Base-by-base conservation (phyloP, 37 sponge, comb jelly and placozoan genomes). In the Haliclona indistincta region DNA sequence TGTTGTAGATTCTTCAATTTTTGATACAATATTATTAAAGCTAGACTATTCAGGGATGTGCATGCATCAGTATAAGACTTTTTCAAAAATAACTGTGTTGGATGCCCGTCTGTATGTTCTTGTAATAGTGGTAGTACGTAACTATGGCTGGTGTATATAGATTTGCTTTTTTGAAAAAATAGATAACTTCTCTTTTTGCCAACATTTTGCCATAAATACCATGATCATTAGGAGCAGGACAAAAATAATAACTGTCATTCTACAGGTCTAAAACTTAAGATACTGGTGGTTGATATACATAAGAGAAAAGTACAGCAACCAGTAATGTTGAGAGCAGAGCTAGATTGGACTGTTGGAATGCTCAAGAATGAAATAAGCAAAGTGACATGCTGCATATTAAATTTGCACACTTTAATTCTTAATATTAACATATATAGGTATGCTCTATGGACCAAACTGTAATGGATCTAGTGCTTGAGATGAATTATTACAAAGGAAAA, bases 201-300 rank as follows among this genome's bases (percentile, higher is more conserved):
- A n/a, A n/a, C n/a, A n/a, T n/a, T n/a, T n/a, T n/a, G n/a, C n/a
- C n/a, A n/a, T n/a, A n/a, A n/a, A n/a, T n/a, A n/a, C n/a, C n/a
- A n/a, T n/a, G n/a, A n/a, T n/a, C n/a, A n/a, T n/a, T n/a, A n/a
- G n/a, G n/a, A n/a, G n/a, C n/a, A n/a, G n/a, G n/a, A n/a, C n/a
- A n/a, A n/a, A n/a, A n/a, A n/a, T n/a, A n/a, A n/a, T n/a, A n/a
- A n/a, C n/a, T n/a, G n/a, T n/a, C n/a, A n/a, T n/a, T n/a, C 29
- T 39, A 19, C 66, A 87, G 88, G 87, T 22, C 56, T 91, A 0
- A 82, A 64, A 37, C 49, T 91, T 39, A 91, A 91, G 69, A 54
- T 81, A 38, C 73, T 71, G 33, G 51, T 77, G 28, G 81, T 91
- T 41, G 79, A 87, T 75, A 55, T 91, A 28, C 72, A 81, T 3